phyloP scores from a whole-genome alignment of 2,888 invertebrate species.

The Idaea dimidiata region DNA sequence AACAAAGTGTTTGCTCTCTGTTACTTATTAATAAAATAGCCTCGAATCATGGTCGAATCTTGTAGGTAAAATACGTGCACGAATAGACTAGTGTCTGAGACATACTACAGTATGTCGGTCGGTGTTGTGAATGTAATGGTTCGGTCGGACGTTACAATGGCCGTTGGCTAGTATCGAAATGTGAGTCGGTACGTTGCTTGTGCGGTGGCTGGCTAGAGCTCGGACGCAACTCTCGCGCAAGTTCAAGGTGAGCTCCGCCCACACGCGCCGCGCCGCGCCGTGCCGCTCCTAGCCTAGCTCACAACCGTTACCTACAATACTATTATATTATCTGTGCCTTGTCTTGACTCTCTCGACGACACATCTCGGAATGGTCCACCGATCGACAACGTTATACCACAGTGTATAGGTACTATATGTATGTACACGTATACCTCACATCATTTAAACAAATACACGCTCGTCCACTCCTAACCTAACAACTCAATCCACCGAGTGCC shows the following conservation, averaged over 20 bases:
- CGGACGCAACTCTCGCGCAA: conserved; percentile 68
- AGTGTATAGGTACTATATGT: no score
- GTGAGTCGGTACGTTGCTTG: conserved; percentile 21
- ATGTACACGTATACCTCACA: conserved; percentile 28
- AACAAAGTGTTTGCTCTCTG: no score
- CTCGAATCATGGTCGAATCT: no score
- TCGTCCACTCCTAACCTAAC: conserved; percentile 41
- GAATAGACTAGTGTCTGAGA: no score
- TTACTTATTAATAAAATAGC: no score
- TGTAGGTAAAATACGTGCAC: no score
- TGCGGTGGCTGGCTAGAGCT: conserved; percentile 23
- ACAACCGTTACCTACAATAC: conserved; percentile 70
- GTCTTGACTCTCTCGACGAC: no score
- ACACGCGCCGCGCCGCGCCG: conserved; percentile 61
- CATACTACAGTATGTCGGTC: no score
- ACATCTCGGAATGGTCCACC: no score
- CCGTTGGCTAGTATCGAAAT: conserved; percentile 37
- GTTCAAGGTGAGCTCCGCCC: conserved; percentile 80
- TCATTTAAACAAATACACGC: conserved; percentile 51
- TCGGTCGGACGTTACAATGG: conserved; percentile 14
- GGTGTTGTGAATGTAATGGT: background rate
- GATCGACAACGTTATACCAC: no score
- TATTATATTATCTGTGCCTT: conserved; percentile 59
- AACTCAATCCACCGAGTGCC: conserved; percentile 34
- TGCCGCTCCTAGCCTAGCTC: conserved; percentile 33